Percentiles rank a stretch among this genome's conserved stretches.
Conservation (phyloP, 1,140 invertebrate genomes). For the Metopolophium dirhodum region DNA sequence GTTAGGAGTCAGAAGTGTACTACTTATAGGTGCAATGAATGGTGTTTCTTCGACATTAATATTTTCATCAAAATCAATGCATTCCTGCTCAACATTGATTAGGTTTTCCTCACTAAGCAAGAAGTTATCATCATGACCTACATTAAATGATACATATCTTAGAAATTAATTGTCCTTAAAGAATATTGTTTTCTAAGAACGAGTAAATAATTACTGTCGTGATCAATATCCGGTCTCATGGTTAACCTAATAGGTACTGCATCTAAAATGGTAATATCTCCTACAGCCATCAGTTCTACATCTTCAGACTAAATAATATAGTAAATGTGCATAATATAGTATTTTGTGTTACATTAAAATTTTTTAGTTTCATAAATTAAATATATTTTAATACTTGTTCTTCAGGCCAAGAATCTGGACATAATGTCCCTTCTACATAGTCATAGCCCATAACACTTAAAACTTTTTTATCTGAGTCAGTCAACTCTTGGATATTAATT, state of each 20-base stretch:
- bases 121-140: too few relatives aligned
- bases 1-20: too few relatives aligned
- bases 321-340: background rate
- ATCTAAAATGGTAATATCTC: background rate
- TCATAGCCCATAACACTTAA: background rate
- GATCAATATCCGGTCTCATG: too few relatives aligned
- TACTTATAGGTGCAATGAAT: too few relatives aligned
- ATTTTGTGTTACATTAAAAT: background rate
- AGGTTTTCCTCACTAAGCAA: too few relatives aligned
- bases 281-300: background rate
- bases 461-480: background rate
- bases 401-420: slow-evolving; percentile 16
- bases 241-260: background rate
- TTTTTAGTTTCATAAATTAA: background rate
- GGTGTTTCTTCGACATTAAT: too few relatives aligned
- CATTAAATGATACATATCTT: too few relatives aligned
- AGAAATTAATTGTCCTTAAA: too few relatives aligned
- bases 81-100: too few relatives aligned
- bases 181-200: too few relatives aligned
- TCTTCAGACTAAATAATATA: slow-evolving; percentile 6
- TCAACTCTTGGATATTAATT: background rate
- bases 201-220: too few relatives aligned
- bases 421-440: background rate
- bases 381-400: slow-evolving; percentile 15
- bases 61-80: too few relatives aligned